phyloP scores from a whole-genome alignment of 2,797 vertebrate species.

The Ibycter americanus region DNA sequence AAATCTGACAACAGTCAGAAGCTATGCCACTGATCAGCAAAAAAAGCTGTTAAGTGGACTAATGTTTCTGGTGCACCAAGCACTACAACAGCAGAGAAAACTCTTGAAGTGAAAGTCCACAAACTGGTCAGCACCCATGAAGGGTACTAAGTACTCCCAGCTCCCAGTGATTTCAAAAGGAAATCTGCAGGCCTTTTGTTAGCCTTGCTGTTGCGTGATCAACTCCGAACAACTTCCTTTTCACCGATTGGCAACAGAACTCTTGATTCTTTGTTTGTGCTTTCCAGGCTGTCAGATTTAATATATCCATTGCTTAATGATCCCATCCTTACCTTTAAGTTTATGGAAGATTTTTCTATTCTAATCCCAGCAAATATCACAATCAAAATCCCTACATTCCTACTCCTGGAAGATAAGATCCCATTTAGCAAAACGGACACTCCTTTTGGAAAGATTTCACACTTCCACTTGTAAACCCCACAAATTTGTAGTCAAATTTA shows the following conservation, averaged over 20 bases:
- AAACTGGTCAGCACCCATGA: not conserved
- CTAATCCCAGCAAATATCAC: not conserved
- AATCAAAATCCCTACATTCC: not conserved
- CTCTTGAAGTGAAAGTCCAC: not conserved
- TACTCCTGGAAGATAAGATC: not conserved
- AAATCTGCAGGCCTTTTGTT: not conserved
- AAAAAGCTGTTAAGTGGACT: not conserved
- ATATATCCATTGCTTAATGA: not conserved
- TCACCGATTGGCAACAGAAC: not conserved
- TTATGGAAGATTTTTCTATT: not conserved
- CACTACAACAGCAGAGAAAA: not conserved
- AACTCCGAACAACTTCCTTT: not conserved
- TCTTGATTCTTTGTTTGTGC: not conserved
- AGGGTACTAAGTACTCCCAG: not conserved
- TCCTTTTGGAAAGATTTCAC: not conserved
- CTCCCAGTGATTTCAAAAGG: not conserved
- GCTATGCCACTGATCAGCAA: not conserved
- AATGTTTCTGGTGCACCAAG: not conserved
- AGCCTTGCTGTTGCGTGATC: not conserved
- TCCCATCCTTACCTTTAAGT: not conserved
- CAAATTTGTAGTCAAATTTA: not conserved
- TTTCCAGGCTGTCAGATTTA: not conserved
- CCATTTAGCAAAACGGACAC: not conserved
- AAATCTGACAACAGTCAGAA: not conserved
- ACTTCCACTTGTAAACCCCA: not conserved